Conservation (phyloP, 2,888 invertebrate genomes). For the Alitta virens region DNA sequence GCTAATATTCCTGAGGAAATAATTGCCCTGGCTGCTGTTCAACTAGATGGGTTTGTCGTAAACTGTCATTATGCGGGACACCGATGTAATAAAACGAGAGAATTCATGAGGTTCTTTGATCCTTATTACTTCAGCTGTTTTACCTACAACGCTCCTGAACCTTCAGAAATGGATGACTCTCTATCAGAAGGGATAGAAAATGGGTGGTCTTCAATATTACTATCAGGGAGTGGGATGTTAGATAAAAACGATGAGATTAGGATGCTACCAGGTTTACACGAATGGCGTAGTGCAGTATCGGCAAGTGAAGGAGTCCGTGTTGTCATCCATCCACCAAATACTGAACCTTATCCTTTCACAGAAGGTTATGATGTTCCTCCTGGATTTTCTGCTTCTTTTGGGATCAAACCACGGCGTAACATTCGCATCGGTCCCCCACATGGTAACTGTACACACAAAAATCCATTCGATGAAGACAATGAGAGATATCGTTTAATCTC, state of each 20-base stretch:
- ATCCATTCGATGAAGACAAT: conserved; percentile 23
- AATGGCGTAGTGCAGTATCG: conserved; percentile 26
- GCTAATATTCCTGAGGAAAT: conserved; percentile 26
- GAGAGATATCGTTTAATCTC: conserved; percentile 24
- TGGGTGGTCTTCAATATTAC: conserved; percentile 29
- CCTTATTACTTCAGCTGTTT: conserved; percentile 31
- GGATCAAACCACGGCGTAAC: conserved; percentile 26
- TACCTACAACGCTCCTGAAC: conserved; percentile 25
- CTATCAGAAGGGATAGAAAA: conserved; percentile 30
- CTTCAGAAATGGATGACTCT: conserved; percentile 14
- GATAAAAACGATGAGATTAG: conserved; percentile 28
- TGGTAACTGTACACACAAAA: conserved; percentile 25
- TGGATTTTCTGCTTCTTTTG: conserved; percentile 30
- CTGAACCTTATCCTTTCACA: conserved; percentile 27
- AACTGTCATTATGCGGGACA: conserved; percentile 27
- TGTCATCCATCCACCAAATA: conserved; percentile 28
- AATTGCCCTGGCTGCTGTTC: conserved; percentile 25
- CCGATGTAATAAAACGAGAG: conserved; percentile 20
- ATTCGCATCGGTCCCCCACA: conserved; percentile 29
- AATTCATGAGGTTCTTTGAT: conserved; percentile 27
- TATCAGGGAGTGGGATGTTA: conserved; percentile 28
- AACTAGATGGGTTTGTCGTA: conserved; percentile 28
- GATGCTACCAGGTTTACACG: conserved; percentile 28
- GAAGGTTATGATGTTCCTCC: conserved; percentile 32
- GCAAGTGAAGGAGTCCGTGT: conserved; percentile 30